phyloP scores from a whole-genome alignment of 2,888 invertebrate species.

The Cylloceria caligata region DNA sequence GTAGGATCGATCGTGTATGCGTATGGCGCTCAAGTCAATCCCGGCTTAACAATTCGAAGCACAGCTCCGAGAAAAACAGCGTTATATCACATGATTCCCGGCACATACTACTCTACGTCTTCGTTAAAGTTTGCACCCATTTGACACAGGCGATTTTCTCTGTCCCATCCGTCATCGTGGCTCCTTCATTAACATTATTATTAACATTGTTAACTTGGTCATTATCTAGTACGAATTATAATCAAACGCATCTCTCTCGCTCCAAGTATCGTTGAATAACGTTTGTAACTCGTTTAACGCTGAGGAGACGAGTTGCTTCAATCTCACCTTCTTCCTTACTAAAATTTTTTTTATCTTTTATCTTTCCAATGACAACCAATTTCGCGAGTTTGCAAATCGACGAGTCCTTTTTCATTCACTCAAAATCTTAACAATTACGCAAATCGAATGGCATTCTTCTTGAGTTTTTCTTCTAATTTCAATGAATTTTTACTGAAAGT shows the following conservation, averaged over 20 bases:
- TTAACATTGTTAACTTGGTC: slow-evolving; percentile 70
- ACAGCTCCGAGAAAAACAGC: slow-evolving; percentile 82
- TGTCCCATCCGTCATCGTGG: slow-evolving; percentile 6
- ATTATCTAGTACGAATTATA: slow-evolving; percentile 64
- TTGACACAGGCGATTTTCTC: slow-evolving; percentile 9
- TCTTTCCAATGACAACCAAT: not conserved
- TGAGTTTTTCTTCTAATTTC: slow-evolving; percentile 9
- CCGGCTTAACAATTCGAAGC: slow-evolving; percentile 80
- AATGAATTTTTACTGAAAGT: slow-evolving; percentile 26
- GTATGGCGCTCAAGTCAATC: slow-evolving; percentile 67
- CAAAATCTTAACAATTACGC: slow-evolving; percentile 44
- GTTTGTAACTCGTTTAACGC: not conserved
- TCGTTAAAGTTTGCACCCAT: slow-evolving; percentile 43
- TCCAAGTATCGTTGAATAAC: slow-evolving; percentile 31
- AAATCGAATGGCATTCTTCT: slow-evolving; percentile 40
- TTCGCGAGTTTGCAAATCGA: not conserved
- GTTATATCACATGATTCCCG: slow-evolving; percentile 82
- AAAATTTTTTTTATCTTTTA: slow-evolving; percentile 1
- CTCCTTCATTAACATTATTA: slow-evolving; percentile 60
- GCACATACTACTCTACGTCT: slow-evolving; percentile 68
- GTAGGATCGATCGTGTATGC: slow-evolving; percentile 66
- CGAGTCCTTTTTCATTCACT: slow-evolving; percentile 2
- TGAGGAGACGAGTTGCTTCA: slow-evolving; percentile 14
- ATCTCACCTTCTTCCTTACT: slow-evolving; percentile 12
- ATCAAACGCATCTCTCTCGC: slow-evolving; percentile 47